These are phyloP conservation scores for Anneissia japonica DNA, from an alignment of 35 echinoderm and acorn worm species.

Conservation along the genomic window DNA sequence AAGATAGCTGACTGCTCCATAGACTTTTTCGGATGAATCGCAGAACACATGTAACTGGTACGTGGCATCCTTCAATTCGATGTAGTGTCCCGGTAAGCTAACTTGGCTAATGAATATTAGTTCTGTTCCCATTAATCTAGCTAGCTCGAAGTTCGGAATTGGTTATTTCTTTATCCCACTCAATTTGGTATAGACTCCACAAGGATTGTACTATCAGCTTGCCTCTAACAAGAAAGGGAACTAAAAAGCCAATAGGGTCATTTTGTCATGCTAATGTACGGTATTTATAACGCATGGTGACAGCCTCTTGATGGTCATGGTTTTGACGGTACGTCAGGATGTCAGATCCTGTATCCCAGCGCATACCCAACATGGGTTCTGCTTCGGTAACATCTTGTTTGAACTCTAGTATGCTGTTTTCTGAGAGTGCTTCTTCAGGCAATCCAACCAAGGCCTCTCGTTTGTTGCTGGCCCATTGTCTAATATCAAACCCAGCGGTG, in stretches of 20 bases:
- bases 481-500: not conserved
- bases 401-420: not conserved
- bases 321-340: constrained; percentile 4
- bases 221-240: not conserved
- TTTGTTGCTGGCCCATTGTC: constrained; percentile 22
- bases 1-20: constrained; percentile 12
- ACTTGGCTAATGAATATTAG: not conserved
- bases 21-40: constrained; percentile 6
- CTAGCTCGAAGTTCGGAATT: not conserved
- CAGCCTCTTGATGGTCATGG: not conserved
- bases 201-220: constrained; percentile 17
- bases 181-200: not conserved
- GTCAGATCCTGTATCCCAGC: not conserved
- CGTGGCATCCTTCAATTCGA: not conserved
- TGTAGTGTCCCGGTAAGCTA: not conserved
- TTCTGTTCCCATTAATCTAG: not conserved
- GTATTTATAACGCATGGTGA: not conserved
- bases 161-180: not conserved
- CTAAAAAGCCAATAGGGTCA: not conserved
- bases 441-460: not conserved
- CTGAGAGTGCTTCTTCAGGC: constrained; percentile 13
- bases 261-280: not conserved
- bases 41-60: constrained; percentile 17
- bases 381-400: not conserved
- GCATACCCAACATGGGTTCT: constrained; percentile 15